Evolutionary conservation across 2,888 invertebrate genomes (phyloP), one percentile per base, ranked within the genome.

Genomic region (Sarcophaga caerulescens): DNA sequence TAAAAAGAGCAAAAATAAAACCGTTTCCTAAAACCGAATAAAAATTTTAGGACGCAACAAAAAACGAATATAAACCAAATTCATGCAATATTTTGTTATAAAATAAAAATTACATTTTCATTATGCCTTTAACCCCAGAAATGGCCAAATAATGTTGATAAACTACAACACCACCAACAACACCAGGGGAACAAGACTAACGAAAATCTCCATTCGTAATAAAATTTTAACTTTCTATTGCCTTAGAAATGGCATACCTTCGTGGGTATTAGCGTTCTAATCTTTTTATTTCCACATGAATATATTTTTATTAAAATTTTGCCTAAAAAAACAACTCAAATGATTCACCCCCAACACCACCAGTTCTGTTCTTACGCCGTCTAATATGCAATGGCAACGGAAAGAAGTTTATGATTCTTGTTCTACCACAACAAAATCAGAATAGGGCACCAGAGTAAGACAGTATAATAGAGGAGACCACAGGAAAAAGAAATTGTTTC

Each of bases 211-310:
- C 62, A 59, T 52, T 25, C 19, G 47, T 35, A 45, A 47, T 11
- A 69, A 21, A 78, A 78, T 19, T 6, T 59, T 74, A 68, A 68
- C 57, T 57, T 81, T 85, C 71, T 71, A 59, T 45, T 57, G 21
- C 65, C n/a, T 69, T 69, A 79, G 65, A 79, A 74, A n/a, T 65
- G 19, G 23, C 21, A 60, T 79, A 80, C 82, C 79, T 85, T 73
- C 66, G 52, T 82, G 75, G 75, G 68, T 73, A 79, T 80, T 70
- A 85, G 75, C 71, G 63, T 69, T 82, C 82, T 82, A 85, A 85
- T 85, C 85, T 85, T 82, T 85, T 85, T 76, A 79, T 76, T 78
- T 85, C 75, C 62, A 71, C 85, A 81, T 81, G 78, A 78, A 85
- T 79, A 76, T 85, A 82, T 75, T 82, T 81, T 79, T 79, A 85